A percentile compares a stretch with the other conserved stretches of the same genome.
phyloP scores from a whole-genome alignment of 2,797 vertebrate species.

The Setipinna tenuifilis region DNA sequence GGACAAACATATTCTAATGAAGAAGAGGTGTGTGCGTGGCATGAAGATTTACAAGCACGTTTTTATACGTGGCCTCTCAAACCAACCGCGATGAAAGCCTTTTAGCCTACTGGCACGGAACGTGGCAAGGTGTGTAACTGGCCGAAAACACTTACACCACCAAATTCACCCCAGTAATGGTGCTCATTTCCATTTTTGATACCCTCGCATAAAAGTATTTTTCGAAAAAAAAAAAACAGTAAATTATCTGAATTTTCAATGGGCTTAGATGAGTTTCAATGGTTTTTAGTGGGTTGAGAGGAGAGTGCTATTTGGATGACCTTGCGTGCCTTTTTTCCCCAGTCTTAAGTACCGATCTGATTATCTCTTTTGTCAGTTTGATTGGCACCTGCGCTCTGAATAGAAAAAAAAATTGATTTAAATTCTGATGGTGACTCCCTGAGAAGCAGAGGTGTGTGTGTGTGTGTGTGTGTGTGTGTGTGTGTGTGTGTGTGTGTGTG shows the following conservation, averaged over 20 bases:
- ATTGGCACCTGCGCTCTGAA: too few relatives aligned
- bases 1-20: conserved; percentile 81
- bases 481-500: conserved; percentile 39
- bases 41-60: conserved; percentile 41
- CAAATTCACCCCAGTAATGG: not conserved
- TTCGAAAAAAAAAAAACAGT: too few relatives aligned
- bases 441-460: conserved; percentile 38
- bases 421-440: not conserved
- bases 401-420: not conserved
- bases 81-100: not conserved
- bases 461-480: conserved; percentile 65
- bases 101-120: not conserved
- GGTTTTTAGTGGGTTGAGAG: not conserved
- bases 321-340: not conserved
- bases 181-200: not conserved
- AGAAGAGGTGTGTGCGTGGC: conserved; percentile 54
- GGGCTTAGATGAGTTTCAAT: not conserved
- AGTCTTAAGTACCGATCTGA: too few relatives aligned
- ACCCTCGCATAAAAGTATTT: not conserved
- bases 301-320: not conserved
- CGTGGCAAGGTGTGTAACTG: not conserved
- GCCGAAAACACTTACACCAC: not conserved
- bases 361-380: too few relatives aligned
- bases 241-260: too few relatives aligned
- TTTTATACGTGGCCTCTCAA: conserved; percentile 6